Base-by-base conservation (phyloP, 2,113 vertebrate genomes). In the Drymodes brunneopygia region DNA sequence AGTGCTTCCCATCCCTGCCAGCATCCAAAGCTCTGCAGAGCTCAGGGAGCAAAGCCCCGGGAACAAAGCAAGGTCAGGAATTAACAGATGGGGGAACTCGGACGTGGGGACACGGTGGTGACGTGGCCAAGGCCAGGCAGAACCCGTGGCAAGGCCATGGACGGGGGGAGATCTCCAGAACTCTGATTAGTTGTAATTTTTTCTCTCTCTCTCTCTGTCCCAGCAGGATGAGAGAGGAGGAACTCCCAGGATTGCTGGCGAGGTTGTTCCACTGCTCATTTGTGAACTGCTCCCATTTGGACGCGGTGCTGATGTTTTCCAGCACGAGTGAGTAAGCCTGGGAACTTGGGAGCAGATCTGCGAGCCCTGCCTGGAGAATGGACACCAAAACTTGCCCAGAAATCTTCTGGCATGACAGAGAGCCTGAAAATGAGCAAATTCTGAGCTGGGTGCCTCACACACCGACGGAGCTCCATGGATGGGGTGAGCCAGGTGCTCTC, bases 31-130 rank as follows among this genome's bases (percentile, higher is more conserved):
- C 90, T 33, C 82, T 6, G 12, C 0, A 3, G 60, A 51, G 35
- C 88, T 25, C 44, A 1, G 71, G 56, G 75, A 92, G 79, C 61
- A 61, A 22, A 85, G 17, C 88, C 40, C 24, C 0, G 48, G 17
- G 80, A 50, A 60, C 60, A 84, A 89, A 74, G 91, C 77, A 33
- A 91, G 89, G 93, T 35, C 87, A 65, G 14, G 92, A 51, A 92
- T 45, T 73, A 72, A 15, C 74, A 77, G 81, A 82, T 21, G 73
- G 78, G 70, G 53, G 48, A 28, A 74, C 44, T 56, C 35, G 1
- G 48, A 5, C 10, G 4, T 2, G 38, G 86, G 89, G 84, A 67
- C 57, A 7, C 2, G 9, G 13, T 1, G 5, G 69, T 15, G 80
- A 88, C 2, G 2, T 8, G 31, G 8, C 78, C 89, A 71, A 79